A percentile compares a stretch with the other conserved stretches of the same genome.
Evolutionary conservation across 2,797 vertebrate genomes (phyloP).

Genomic region (Coluber constrictor): DNA sequence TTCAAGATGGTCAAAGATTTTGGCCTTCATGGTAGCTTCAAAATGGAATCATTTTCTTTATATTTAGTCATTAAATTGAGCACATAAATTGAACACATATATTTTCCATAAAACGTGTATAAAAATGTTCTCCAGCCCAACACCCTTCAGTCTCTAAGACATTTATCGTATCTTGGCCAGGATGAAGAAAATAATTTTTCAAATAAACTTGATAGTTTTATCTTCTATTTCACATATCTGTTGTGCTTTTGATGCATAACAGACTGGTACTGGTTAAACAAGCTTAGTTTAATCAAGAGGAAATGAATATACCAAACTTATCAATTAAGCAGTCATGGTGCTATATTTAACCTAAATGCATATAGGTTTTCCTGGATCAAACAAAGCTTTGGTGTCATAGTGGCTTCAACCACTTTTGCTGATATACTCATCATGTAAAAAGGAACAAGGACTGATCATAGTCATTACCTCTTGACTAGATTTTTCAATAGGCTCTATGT

Average conservation of each 20-base stretch:
- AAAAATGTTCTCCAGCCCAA: not conserved
- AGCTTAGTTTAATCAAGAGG: not conserved
- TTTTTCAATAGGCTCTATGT: not conserved
- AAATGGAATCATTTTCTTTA: not conserved
- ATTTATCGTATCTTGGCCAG: not conserved
- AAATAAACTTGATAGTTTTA: not conserved
- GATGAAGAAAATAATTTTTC: not conserved
- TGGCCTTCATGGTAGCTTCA: not conserved
- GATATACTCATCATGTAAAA: not conserved
- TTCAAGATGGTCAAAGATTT: not conserved
- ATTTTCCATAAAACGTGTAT: not conserved
- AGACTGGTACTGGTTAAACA: not conserved
- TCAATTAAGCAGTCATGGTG: not conserved
- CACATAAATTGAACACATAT: not conserved
- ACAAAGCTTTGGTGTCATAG: not conserved
- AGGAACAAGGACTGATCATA: not conserved
- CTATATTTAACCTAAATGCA: not conserved
- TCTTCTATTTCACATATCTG: not conserved
- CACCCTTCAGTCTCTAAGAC: not conserved
- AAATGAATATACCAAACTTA: not conserved
- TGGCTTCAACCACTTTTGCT: not conserved
- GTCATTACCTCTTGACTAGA: not conserved
- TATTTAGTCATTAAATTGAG: not conserved
- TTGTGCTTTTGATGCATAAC: not conserved
- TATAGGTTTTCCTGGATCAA: not conserved